phyloP scores from a whole-genome alignment of 2,888 invertebrate genomes.

The Hemaris fuciformis region DNA sequence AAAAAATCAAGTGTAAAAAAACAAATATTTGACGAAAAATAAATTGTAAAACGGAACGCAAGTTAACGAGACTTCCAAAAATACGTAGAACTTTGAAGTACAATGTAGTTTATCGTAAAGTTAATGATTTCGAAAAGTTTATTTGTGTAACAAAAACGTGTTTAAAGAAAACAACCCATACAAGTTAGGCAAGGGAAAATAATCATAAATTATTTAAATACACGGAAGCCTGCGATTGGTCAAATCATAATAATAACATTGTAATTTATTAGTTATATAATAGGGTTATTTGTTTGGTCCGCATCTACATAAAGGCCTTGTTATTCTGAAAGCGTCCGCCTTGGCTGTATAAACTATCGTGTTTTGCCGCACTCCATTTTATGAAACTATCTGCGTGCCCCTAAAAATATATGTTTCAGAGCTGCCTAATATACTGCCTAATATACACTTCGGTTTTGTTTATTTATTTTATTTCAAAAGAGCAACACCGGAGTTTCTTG shows the following conservation, averaged over 20 bases:
- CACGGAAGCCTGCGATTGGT: constrained; percentile 47
- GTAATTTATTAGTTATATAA: constrained; percentile 15
- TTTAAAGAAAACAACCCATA: constrained; percentile 14
- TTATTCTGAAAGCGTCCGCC: not conserved
- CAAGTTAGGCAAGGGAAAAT: constrained; percentile 1
- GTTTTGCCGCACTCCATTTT: no score
- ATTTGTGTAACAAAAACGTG: not conserved
- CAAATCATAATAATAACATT: constrained; percentile 42
- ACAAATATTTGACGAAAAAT: not conserved
- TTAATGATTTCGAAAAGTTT: not conserved
- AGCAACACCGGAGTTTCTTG: no score
- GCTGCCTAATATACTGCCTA: no score
- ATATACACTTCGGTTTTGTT: no score
- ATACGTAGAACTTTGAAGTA: no score
- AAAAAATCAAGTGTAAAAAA: not conserved
- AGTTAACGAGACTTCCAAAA: no score
- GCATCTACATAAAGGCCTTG: not conserved
- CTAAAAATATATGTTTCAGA: no score
- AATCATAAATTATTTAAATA: constrained; percentile 1
- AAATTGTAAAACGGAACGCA: not conserved
- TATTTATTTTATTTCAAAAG: no score
- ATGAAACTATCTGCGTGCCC: no score
- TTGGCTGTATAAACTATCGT: not conserved
- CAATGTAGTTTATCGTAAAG: not conserved
- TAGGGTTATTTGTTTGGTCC: not conserved